Percentiles rank a stretch among this genome's conserved stretches.
These are phyloP conservation scores for Leptoclinus maculatus DNA, from an alignment of 2,797 vertebrate genomes.

Conservation along the genomic window DNA sequence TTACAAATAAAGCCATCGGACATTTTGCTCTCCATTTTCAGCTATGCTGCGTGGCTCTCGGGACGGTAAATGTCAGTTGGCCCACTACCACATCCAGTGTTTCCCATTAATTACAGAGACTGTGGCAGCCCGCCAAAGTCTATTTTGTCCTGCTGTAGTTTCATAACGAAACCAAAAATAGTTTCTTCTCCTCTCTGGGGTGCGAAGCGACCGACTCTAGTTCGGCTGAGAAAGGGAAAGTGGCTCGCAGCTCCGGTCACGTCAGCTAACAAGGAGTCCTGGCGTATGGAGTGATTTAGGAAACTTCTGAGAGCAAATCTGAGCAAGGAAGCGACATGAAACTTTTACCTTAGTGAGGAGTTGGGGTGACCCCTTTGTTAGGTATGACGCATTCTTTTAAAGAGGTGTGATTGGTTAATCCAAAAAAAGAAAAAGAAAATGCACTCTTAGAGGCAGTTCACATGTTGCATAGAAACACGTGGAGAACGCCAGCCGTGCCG, in stretches of 20 bases:
- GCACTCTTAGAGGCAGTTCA: too few species aligned
- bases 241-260: not conserved
- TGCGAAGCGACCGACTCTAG: not conserved
- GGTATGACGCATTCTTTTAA: not conserved
- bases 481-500: too few species aligned
- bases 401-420: not conserved
- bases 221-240: not conserved
- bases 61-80: not conserved
- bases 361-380: too few species aligned
- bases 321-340: not conserved
- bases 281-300: too few species aligned
- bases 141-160: not conserved
- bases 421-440: too few species aligned
- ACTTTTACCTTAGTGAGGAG: not conserved
- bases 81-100: not conserved
- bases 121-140: not conserved
- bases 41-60: not conserved
- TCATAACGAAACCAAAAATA: not conserved
- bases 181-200: not conserved
- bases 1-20: conserved; percentile 27
- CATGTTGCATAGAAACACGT: too few species aligned
- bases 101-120: not conserved
- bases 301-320: too few species aligned
- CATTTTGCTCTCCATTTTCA: conserved; percentile 17
- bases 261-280: too few species aligned